These are phyloP conservation scores for Caenorhabditis sinica DNA, from an alignment of 2,888 invertebrate species.

Conservation along the genomic window DNA sequence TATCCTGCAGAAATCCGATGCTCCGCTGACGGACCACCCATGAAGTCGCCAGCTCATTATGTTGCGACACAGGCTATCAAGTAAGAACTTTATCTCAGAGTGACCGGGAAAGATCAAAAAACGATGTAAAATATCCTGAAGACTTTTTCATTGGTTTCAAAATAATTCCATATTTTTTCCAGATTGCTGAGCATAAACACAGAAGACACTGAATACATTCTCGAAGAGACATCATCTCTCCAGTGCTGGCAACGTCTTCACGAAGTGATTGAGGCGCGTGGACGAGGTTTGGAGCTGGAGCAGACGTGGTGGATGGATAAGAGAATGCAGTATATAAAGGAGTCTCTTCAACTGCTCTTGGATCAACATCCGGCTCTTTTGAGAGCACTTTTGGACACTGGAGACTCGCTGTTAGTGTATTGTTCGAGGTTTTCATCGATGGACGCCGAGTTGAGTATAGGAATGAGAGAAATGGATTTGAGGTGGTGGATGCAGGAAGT, in stretches of 20 bases:
- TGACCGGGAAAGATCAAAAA: too few relatives aligned
- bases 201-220: slow-evolving; percentile 75
- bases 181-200: slow-evolving; percentile 76
- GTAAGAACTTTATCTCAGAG: slow-evolving; percentile 62
- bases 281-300: slow-evolving; percentile 71
- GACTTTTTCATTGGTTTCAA: too few relatives aligned
- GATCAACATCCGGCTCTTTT: slow-evolving; percentile 81
- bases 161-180: slow-evolving; percentile 19
- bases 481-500: slow-evolving; percentile 74
- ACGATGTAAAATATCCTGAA: too few relatives aligned
- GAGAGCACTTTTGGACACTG: slow-evolving; percentile 80
- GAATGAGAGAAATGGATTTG: slow-evolving; percentile 83
- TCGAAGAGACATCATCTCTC: slow-evolving; percentile 71
- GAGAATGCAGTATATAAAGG: slow-evolving; percentile 77
- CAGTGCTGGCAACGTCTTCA: slow-evolving; percentile 81
- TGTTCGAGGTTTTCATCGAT: slow-evolving; percentile 80
- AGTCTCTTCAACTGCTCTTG: slow-evolving; percentile 77
- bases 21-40: slow-evolving; percentile 59
- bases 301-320: slow-evolving; percentile 79
- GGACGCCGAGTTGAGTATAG: slow-evolving; percentile 80
- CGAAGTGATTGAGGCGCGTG: slow-evolving; percentile 70
- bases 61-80: slow-evolving; percentile 77
- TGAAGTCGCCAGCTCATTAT: slow-evolving; percentile 80
- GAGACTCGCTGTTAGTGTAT: slow-evolving; percentile 80
- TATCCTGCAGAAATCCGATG: slow-evolving; percentile 80